Evolutionary conservation across 2,888 invertebrate species (phyloP).

Genomic region (Tolmerus cingulatus): DNA sequence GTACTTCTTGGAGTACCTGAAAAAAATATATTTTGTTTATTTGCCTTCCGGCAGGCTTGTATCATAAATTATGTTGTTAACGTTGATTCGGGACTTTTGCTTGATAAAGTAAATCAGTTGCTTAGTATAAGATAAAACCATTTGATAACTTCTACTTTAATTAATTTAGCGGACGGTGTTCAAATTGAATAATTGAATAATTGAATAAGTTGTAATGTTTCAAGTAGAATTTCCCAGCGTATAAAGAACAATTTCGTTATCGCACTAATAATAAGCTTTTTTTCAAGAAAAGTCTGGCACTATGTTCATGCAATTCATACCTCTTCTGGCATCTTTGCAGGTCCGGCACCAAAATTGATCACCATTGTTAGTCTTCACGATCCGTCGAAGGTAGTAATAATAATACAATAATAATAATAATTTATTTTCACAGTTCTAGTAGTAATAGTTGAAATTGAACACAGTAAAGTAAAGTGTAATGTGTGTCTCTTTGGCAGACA

Average conservation of each 20-base stretch:
- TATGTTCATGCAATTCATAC: background rate
- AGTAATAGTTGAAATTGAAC: background rate
- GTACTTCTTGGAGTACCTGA: conserved; percentile 85
- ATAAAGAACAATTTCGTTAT: background rate
- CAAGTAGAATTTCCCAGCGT: too few species aligned
- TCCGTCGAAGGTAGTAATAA: background rate
- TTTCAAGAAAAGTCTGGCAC: background rate
- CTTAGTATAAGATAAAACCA: too few species aligned
- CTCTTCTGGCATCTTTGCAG: background rate
- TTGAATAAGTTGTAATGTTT: too few species aligned
- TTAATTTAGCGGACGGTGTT: too few species aligned
- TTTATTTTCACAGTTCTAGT: background rate
- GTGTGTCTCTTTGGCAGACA: background rate
- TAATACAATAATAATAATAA: background rate
- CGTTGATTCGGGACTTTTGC: too few species aligned
- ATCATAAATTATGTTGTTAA: too few species aligned
- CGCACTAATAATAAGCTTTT: background rate
- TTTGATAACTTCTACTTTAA: too few species aligned
- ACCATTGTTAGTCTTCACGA: background rate
- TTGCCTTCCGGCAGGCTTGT: background rate
- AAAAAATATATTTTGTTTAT: conserved; percentile 61
- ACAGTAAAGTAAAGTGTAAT: background rate
- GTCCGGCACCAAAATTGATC: background rate
- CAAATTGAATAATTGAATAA: too few species aligned
- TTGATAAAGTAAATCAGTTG: too few species aligned